phyloP scores from a whole-genome alignment of 1,140 invertebrate species.

The Drosophila rhopaloa region DNA sequence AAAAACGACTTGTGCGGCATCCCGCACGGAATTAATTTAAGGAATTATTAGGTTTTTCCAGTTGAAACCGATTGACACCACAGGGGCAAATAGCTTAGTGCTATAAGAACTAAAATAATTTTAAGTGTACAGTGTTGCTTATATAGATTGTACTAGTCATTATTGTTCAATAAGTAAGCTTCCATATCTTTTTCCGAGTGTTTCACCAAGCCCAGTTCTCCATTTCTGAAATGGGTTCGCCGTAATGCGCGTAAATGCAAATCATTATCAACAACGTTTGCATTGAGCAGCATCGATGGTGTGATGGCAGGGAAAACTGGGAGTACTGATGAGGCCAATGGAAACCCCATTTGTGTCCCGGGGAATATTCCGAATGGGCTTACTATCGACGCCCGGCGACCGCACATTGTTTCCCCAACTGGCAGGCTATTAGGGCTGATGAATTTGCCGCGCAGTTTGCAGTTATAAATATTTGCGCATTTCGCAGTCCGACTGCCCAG shows the following conservation, averaged over 20 bases:
- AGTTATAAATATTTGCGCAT: slow-evolving; percentile 74
- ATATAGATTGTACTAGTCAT: too few species aligned
- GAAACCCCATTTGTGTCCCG: background rate
- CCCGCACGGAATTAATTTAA: too few species aligned
- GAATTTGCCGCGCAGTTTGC: slow-evolving; percentile 55
- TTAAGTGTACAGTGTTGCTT: too few species aligned
- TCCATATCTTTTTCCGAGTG: background rate
- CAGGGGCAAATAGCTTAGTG: too few species aligned
- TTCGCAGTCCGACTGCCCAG: slow-evolving; percentile 47
- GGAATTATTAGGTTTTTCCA: too few species aligned
- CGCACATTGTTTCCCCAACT: slow-evolving; percentile 34
- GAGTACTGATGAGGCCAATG: background rate
- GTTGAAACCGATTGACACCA: too few species aligned
- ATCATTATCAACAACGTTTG: slow-evolving; percentile 78
- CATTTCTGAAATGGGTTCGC: slow-evolving; percentile 33
- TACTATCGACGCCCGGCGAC: slow-evolving; percentile 17
- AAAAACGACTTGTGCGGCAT: too few species aligned
- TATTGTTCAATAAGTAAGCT: too few species aligned
- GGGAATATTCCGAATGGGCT: slow-evolving; percentile 33
- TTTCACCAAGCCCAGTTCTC: background rate
- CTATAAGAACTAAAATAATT: too few species aligned
- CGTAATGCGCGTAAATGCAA: slow-evolving; percentile 69
- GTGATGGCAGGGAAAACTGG: background rate
- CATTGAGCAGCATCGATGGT: slow-evolving; percentile 46
- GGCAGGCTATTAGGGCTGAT: slow-evolving; percentile 63